A percentile compares a stretch with the other conserved stretches of the same genome.
phyloP scores from a whole-genome alignment of 1,140 invertebrate genomes.

The Atopsyche davidsoni region DNA sequence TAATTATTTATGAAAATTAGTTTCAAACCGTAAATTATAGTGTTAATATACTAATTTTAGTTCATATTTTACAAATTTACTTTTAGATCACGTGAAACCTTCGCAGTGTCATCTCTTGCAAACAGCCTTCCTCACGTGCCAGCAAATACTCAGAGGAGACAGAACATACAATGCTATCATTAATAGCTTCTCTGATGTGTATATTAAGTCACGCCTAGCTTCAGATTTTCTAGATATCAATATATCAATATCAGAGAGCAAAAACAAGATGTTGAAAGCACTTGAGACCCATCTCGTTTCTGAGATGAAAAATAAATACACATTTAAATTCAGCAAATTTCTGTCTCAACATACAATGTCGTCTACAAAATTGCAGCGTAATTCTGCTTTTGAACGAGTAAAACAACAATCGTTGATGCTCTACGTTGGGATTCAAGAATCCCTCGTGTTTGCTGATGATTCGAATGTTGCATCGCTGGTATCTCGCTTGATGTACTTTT shows the following conservation, averaged over 20 bases:
- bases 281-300: conserved; percentile 30
- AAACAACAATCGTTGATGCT: conserved; percentile 35
- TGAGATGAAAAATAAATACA: conserved; percentile 24
- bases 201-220: conserved; percentile 56
- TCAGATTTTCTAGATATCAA: conserved; percentile 45
- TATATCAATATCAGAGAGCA: conserved; percentile 41
- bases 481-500: conserved; percentile 30
- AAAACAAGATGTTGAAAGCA: conserved; percentile 41
- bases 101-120: conserved; percentile 58
- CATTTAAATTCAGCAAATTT: neutral
- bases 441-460: neutral
- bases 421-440: conserved; percentile 8
- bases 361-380: conserved; percentile 30
- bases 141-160: conserved; percentile 58
- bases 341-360: conserved; percentile 17
- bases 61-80: conserved; percentile 4
- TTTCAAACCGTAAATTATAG: conserved; percentile 1
- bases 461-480: too few relatives aligned
- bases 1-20: neutral
- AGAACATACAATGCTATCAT: conserved; percentile 47
- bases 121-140: conserved; percentile 54
- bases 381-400: conserved; percentile 34
- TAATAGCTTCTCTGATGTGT: conserved; percentile 60
- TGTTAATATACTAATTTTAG: conserved; percentile 5
- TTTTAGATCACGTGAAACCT: conserved; percentile 49